Base-by-base conservation (phyloP, 1,140 invertebrate species). In the Papilio polytes region DNA sequence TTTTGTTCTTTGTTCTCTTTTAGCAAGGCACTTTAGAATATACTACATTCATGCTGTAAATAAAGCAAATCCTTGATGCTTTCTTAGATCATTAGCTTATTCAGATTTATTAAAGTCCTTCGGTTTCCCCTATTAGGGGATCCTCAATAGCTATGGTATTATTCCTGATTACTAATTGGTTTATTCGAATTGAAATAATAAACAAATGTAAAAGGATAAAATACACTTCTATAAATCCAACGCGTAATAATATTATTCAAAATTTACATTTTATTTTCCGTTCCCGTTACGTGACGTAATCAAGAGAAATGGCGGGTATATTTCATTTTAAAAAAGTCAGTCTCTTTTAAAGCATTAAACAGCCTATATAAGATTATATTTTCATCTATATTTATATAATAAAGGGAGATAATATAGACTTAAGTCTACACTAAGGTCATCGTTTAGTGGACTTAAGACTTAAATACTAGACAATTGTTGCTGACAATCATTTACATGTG, bases 241-340 rank as follows among this genome's bases (percentile, higher is more conserved):
- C 59, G 22, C 59, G 26, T 63, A 63, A 63, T 26, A 63, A 4
- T 63, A 22, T 31, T 36, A 36, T 31, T 63, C 20, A 22, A 70
- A 70, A 66, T 13, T 15, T 66, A 66, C 63, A 66, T 66, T 66
- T 66, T 63, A 66, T 70, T 70, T 31, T 70, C 63, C 3, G 26
- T 70, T 70, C 12, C 4, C 22, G 22, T 36, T 36, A 70, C 63
- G 26, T 31, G 63, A 70, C 26, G 63, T 70, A 31, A 70, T 31
- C 63, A 70, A 70, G 63, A 70, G 26, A 31, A 70, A 70, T 70
- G 63, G 13, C 12, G 63, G 4, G 13, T 31, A 31, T 70, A 70
- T 70, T 15, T 70, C 26, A 70, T 70, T 70, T 20, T 20, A 26
- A 70, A 63, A 63, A 31, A 31, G 10, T 66, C 59, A 36, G 26